Evolutionary conservation across 2,113 vertebrate species (phyloP).

Genomic region (Sorex araneus): DNA sequence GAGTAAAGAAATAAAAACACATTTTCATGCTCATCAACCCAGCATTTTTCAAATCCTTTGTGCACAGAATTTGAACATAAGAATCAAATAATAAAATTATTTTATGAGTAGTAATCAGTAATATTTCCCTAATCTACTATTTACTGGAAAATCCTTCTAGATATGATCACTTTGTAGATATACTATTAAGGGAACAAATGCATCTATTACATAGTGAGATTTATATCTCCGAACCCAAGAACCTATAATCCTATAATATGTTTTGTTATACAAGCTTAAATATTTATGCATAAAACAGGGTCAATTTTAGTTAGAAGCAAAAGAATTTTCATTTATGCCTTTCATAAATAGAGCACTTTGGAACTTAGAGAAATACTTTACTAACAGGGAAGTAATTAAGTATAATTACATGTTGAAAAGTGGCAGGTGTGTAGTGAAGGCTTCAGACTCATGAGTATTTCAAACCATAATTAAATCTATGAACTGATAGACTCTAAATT

Average conservation of each 20-base stretch:
- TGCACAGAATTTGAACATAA: too few species aligned
- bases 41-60: background rate
- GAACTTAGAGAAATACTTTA: conserved; percentile 79
- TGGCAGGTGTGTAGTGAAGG: conserved; percentile 75
- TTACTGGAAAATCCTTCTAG: conserved; percentile 3
- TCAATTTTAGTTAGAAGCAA: conserved; percentile 79
- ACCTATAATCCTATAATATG: background rate
- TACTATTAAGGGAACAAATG: background rate
- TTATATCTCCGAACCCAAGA: conserved; percentile 17
- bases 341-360: background rate
- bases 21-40: background rate
- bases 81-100: too few species aligned
- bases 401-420: conserved; percentile 81
- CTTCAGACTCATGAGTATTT: conserved; percentile 69
- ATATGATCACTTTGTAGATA: background rate
- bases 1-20: background rate
- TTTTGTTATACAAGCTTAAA: conserved; percentile 36
- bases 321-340: conserved; percentile 74
- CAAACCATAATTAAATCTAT: conserved; percentile 82
- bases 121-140: background rate
- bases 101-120: background rate
- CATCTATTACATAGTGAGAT: background rate
- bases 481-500: conserved; percentile 20
- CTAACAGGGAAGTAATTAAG: conserved; percentile 85
- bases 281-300: conserved; percentile 59